Percentiles rank a stretch among this genome's conserved stretches.
Conservation (phyloP, 2,797 vertebrate genomes). For the Zenarchopterus dispar region DNA sequence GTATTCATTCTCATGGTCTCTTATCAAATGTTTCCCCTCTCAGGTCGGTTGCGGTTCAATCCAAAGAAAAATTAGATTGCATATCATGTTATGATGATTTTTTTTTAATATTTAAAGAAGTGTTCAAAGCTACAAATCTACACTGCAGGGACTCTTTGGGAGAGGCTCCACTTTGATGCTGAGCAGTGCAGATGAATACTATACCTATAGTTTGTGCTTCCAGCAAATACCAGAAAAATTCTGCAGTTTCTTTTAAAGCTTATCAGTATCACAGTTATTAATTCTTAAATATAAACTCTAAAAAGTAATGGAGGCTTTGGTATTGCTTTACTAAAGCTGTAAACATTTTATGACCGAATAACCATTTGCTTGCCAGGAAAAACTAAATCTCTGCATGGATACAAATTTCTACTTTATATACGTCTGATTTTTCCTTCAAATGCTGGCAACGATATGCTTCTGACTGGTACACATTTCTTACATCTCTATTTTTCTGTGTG, state of each 20-base stretch:
- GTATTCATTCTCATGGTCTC: conserved; percentile 46
- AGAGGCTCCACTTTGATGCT: conserved; percentile 48
- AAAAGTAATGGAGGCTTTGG: conserved; percentile 1
- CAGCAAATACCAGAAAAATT: conserved; percentile 18
- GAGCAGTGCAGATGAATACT: conserved; percentile 40
- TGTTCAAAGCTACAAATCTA: conserved; percentile 57
- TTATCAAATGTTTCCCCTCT: conserved; percentile 53
- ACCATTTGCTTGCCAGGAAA: conserved; percentile 12
- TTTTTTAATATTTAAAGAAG: conserved; percentile 33
- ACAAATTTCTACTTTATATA: background rate
- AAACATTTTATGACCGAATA: conserved; percentile 1
- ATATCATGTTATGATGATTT: conserved; percentile 40
- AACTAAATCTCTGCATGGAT: background rate
- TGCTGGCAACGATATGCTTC: background rate
- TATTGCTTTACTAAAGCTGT: conserved; percentile 1
- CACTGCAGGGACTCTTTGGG: conserved; percentile 32
- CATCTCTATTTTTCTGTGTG: background rate
- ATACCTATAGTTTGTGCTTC: conserved; percentile 26
- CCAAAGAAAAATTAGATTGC: conserved; percentile 60
- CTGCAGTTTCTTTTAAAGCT: conserved; percentile 31
- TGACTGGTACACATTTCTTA: background rate
- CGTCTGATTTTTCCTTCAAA: background rate
- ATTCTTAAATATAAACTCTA: conserved; percentile 4
- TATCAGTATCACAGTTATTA: conserved; percentile 17
- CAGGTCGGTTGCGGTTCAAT: conserved; percentile 36